Conservation (phyloP, 2,797 vertebrate species). For the Gadopsis marmoratus region DNA sequence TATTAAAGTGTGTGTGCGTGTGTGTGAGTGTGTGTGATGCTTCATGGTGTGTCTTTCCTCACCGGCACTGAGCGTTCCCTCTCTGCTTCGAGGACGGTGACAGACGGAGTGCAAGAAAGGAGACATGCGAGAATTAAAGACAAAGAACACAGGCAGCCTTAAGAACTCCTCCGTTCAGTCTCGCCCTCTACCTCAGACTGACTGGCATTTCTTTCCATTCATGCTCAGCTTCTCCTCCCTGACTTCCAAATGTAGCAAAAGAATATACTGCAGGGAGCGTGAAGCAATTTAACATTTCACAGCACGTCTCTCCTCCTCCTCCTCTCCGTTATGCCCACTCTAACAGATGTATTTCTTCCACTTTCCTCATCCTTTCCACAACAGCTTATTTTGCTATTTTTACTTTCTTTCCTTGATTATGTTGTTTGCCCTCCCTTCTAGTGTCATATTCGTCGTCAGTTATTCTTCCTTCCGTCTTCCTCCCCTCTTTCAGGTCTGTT, state of each 20-base stretch:
- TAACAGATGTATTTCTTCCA: background rate
- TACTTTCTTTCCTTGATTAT: conserved; percentile 1
- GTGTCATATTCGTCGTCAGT: background rate
- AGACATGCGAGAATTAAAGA: conserved; percentile 23
- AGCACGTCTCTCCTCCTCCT: background rate
- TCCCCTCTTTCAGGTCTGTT: background rate
- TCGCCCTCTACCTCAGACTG: background rate
- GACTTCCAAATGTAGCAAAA: conserved; percentile 34
- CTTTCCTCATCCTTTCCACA: conserved; percentile 1
- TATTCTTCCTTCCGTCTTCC: background rate
- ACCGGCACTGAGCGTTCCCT: conserved; percentile 44
- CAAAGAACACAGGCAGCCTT: conserved; percentile 7
- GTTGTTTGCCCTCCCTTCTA: background rate
- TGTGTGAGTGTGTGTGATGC: conserved; percentile 21
- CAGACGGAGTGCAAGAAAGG: conserved; percentile 35
- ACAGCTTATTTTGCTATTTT: background rate
- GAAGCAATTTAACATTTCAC: conserved; percentile 24
- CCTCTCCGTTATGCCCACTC: background rate
- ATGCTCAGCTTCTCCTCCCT: conserved; percentile 21
- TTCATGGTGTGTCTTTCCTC: conserved; percentile 42
- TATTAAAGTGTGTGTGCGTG: conserved; percentile 12
- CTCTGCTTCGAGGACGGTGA: conserved; percentile 57
- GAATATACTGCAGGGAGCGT: conserved; percentile 13
- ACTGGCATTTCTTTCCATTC: conserved; percentile 3
- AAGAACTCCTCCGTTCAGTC: conserved; percentile 29